Evolutionary conservation across 2,888 invertebrate genomes (phyloP).

Genomic region (Polietes domitor): DNA sequence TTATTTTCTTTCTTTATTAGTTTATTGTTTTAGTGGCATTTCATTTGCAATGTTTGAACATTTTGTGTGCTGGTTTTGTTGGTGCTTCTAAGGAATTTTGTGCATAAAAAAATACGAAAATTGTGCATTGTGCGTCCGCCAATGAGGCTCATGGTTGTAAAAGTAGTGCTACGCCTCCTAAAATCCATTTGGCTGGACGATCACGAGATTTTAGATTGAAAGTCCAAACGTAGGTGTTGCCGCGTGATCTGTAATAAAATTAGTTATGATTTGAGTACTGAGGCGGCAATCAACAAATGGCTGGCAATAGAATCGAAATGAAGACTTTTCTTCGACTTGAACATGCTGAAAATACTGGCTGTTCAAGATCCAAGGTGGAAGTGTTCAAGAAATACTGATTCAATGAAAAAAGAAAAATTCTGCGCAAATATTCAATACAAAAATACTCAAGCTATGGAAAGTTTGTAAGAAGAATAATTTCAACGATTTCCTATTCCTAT

Average conservation of each 20-base stretch:
- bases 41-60: background rate
- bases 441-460: no score
- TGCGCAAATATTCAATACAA: no score
- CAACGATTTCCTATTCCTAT: no score
- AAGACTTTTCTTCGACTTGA: no score
- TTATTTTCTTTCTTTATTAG: background rate
- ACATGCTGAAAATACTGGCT: no score
- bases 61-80: background rate
- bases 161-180: slow-evolving; percentile 95
- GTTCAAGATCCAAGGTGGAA: no score
- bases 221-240: slow-evolving; percentile 97
- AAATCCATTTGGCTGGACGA: slow-evolving; percentile 94
- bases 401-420: no score
- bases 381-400: no score
- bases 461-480: no score
- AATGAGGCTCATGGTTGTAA: slow-evolving; percentile 88
- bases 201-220: slow-evolving; percentile 95
- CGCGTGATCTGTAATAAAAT: slow-evolving; percentile 84
- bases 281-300: no score
- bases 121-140: background rate
- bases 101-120: background rate
- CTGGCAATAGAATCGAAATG: no score
- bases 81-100: background rate
- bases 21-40: background rate
- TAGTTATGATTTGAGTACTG: no score